Conservation (phyloP, 2,888 invertebrate genomes). For the Zygogramma bicolorata region DNA sequence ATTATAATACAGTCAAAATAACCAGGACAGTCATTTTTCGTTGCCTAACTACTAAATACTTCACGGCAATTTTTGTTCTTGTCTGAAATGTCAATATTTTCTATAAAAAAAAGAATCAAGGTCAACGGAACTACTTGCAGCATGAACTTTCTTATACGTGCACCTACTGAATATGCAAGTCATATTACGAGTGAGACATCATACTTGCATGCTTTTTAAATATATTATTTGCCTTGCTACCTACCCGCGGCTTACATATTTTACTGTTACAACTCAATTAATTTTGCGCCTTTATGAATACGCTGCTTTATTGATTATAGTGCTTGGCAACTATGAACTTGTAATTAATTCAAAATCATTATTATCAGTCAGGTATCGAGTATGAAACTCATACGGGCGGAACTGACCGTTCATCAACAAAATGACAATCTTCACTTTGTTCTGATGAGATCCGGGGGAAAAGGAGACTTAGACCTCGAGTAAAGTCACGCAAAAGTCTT, state of each 20-base stretch:
- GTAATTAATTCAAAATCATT: background rate
- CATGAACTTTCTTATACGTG: background rate
- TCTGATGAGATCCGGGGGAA: too few relatives aligned
- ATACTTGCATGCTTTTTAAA: background rate
- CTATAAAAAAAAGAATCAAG: background rate
- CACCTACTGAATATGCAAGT: slow-evolving; percentile 1
- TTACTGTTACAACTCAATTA: background rate
- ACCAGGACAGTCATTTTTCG: too few relatives aligned
- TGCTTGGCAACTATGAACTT: background rate
- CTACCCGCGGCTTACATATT: slow-evolving; percentile 3
- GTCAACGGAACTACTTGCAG: background rate
- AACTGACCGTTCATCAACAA: too few relatives aligned
- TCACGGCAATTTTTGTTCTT: too few relatives aligned
- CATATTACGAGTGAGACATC: background rate
- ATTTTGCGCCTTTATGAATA: background rate
- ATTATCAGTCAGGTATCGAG: background rate
- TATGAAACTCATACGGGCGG: background rate
- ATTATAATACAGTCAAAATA: too few relatives aligned
- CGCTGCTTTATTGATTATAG: background rate
- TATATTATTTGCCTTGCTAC: background rate
- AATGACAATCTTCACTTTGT: too few relatives aligned
- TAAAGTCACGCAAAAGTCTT: too few relatives aligned
- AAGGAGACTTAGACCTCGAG: too few relatives aligned
- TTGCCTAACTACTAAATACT: too few relatives aligned
- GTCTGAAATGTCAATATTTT: too few relatives aligned